A percentile compares a stretch with the other conserved stretches of the same genome.
phyloP scores from a whole-genome alignment of 2,888 invertebrate genomes.

The Lamellibrachia satsuma region DNA sequence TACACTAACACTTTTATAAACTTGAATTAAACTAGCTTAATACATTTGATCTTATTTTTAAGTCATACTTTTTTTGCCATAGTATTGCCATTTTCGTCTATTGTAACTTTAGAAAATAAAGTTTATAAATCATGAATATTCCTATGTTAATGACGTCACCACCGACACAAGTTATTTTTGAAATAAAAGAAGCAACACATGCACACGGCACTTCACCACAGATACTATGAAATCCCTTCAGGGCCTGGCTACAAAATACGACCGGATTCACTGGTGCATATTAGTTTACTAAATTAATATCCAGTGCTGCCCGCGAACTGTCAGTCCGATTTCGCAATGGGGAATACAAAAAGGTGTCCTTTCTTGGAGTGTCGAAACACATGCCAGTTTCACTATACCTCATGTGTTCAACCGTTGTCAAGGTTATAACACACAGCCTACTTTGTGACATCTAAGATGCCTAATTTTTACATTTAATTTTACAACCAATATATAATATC shows the following conservation, averaged over 20 bases:
- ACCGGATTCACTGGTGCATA: not conserved
- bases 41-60: not conserved
- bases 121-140: too few species aligned
- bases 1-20: not conserved
- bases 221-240: not conserved
- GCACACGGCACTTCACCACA: not conserved
- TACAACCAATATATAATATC: not conserved
- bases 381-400: not conserved
- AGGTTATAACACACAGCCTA: not conserved
- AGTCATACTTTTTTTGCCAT: not conserved
- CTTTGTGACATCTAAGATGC: not conserved
- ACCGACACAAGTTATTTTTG: not conserved
- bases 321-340: not conserved
- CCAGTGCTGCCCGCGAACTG: not conserved
- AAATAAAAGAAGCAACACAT: not conserved
- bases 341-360: not conserved
- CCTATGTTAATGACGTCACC: not conserved
- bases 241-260: not conserved
- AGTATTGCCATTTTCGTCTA: too few species aligned
- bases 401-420: not conserved
- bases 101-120: too few species aligned
- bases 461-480: not conserved
- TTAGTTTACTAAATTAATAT: slow-evolving; percentile 17
- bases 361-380: not conserved
- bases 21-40: not conserved